phyloP scores from a whole-genome alignment of 92 coral and sea anemone genomes.

The Scolanthus callimorphus region DNA sequence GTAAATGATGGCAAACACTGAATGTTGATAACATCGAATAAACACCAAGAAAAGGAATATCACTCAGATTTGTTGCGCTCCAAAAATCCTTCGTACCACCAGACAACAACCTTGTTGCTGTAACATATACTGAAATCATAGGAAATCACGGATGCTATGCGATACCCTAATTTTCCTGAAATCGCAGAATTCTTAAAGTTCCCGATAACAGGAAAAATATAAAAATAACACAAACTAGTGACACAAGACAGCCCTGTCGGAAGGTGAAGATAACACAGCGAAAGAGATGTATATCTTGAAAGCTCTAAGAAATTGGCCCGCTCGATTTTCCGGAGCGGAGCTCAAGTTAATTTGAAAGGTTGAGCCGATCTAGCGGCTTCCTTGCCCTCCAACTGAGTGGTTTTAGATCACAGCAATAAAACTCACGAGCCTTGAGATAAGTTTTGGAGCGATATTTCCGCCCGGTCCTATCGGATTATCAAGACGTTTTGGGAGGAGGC shows the following conservation, averaged over 20 bases:
- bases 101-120: too few species aligned
- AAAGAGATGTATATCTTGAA: slow-evolving; percentile 37
- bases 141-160: too few species aligned
- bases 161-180: not conserved
- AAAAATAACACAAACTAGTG: slow-evolving; percentile 6
- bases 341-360: slow-evolving; percentile 26
- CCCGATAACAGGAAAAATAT: slow-evolving; percentile 13
- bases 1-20: slow-evolving; percentile 31
- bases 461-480: slow-evolving; percentile 1
- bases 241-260: slow-evolving; percentile 29
- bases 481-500: too few species aligned
- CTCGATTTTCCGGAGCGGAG: slow-evolving; percentile 29
- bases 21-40: slow-evolving; percentile 31
- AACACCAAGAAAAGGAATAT: slow-evolving; percentile 16
- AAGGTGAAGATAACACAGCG: slow-evolving; percentile 34
- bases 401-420: slow-evolving; percentile 41
- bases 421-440: slow-evolving; percentile 30
- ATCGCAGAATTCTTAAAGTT: slow-evolving; percentile 4
- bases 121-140: too few species aligned
- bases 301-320: slow-evolving; percentile 46
- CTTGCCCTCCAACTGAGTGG: slow-evolving; percentile 32
- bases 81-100: too few species aligned
- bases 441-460: slow-evolving; percentile 27
- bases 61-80: too few species aligned
- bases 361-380: slow-evolving; percentile 10